Conservation (phyloP, 2,113 vertebrate genomes). For the Clupea harengus region DNA sequence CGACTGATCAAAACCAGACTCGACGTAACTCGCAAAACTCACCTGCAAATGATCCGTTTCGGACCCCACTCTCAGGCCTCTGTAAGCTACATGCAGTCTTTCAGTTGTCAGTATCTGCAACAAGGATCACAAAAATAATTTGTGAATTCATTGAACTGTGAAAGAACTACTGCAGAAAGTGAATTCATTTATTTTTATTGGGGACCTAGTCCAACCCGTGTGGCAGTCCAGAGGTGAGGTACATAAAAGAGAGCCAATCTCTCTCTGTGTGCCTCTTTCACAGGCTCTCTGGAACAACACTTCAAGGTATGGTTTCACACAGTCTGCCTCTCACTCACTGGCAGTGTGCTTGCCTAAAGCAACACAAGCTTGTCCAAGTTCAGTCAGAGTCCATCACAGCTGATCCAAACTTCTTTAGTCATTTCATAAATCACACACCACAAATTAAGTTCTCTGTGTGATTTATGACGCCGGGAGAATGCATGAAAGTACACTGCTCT, state of each 20-base stretch:
- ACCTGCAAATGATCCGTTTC: background rate
- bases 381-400: constrained; percentile 25
- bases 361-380: constrained; percentile 43
- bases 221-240: background rate
- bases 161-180: background rate
- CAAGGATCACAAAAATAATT: background rate
- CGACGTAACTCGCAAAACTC: background rate
- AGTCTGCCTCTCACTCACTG: constrained; percentile 30
- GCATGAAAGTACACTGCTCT: constrained; percentile 18
- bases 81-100: background rate
- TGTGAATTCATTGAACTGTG: background rate
- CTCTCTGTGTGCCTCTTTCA: constrained; percentile 15
- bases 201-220: background rate
- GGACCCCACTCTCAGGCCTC: background rate
- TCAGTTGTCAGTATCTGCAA: background rate
- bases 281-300: constrained; percentile 36
- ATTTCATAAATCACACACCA: constrained; percentile 44
- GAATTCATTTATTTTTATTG: background rate
- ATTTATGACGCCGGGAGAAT: constrained; percentile 34
- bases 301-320: constrained; percentile 41
- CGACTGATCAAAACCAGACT: background rate
- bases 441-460: constrained; percentile 39
- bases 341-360: constrained; percentile 35
- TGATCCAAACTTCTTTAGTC: constrained; percentile 29
- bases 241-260: background rate